Conservation (phyloP, 2,113 vertebrate species). For the Limnothrissa miodon region DNA sequence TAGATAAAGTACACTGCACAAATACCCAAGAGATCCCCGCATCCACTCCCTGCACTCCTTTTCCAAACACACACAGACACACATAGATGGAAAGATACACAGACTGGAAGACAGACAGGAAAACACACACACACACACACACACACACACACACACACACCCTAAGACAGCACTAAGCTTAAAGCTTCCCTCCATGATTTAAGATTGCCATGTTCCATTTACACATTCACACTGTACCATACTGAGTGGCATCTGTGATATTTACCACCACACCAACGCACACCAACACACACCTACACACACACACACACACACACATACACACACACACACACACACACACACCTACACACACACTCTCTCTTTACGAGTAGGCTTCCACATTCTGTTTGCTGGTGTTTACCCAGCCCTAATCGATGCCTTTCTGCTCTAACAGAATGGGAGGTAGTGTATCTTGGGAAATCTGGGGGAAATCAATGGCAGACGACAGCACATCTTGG, state of each 20-base stretch:
- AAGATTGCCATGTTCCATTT: neutral
- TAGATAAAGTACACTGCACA: neutral
- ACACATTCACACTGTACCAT: neutral
- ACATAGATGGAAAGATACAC: neutral
- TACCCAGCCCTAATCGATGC: neutral
- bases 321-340: neutral
- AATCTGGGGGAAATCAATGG: neutral
- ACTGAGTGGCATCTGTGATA: neutral
- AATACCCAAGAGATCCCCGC: neutral
- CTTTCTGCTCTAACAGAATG: neutral
- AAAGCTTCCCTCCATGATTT: neutral
- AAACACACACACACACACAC: neutral
- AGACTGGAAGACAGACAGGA: neutral
- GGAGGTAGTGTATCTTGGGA: neutral
- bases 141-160: neutral
- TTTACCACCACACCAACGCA: neutral
- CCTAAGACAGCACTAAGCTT: neutral
- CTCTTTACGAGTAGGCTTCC: neutral
- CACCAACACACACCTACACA: too few species aligned
- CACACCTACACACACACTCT: neutral
- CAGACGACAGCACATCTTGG: neutral
- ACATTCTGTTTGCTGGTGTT: neutral
- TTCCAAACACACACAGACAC: neutral
- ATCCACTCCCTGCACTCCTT: too few species aligned
- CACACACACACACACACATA: too few species aligned